Evolutionary conservation across 2,888 invertebrate species (phyloP).

Genomic region (Melolontha melolontha): DNA sequence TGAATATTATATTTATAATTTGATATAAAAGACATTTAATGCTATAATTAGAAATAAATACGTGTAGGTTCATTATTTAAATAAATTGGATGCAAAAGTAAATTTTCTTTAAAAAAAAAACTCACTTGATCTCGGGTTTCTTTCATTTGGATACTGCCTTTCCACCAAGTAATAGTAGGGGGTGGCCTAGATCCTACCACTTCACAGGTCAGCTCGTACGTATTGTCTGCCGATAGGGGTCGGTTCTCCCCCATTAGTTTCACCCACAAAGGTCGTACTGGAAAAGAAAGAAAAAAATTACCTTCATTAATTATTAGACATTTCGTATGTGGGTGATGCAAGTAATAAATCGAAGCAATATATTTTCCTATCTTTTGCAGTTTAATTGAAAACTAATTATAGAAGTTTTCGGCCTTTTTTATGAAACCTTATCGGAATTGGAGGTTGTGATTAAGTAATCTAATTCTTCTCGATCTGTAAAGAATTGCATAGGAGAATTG

Average conservation of each 20-base stretch:
- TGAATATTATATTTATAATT: not conserved
- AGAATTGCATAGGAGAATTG: too few relatives aligned
- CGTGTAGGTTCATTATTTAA: too few relatives aligned
- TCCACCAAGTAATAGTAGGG: slow-evolving; percentile 86
- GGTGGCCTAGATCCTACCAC: slow-evolving; percentile 80
- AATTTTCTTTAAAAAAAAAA: slow-evolving; percentile 46
- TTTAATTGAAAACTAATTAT: slow-evolving; percentile 30
- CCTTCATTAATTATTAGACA: slow-evolving; percentile 27
- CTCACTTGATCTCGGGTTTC: slow-evolving; percentile 77
- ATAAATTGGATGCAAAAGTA: not conserved
- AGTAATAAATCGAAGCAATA: slow-evolving; percentile 29
- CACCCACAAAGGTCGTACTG: slow-evolving; percentile 80
- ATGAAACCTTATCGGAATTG: not conserved
- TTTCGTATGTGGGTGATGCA: not conserved
- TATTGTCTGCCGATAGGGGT: slow-evolving; percentile 77
- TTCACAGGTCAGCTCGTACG: slow-evolving; percentile 79
- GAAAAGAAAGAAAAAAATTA: slow-evolving; percentile 56
- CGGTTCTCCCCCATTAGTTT: slow-evolving; percentile 77
- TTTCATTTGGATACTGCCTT: slow-evolving; percentile 76
- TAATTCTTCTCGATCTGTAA: too few relatives aligned
- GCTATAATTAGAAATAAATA: too few relatives aligned
- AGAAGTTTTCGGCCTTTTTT: not conserved
- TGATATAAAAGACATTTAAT: too few relatives aligned
- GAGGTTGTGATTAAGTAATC: too few relatives aligned
- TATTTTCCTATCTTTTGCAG: slow-evolving; percentile 7